Percentiles rank a stretch among this genome's conserved stretches.
Conservation (phyloP, 1,140 invertebrate genomes). For the Mizuhopecten yessoensis region DNA sequence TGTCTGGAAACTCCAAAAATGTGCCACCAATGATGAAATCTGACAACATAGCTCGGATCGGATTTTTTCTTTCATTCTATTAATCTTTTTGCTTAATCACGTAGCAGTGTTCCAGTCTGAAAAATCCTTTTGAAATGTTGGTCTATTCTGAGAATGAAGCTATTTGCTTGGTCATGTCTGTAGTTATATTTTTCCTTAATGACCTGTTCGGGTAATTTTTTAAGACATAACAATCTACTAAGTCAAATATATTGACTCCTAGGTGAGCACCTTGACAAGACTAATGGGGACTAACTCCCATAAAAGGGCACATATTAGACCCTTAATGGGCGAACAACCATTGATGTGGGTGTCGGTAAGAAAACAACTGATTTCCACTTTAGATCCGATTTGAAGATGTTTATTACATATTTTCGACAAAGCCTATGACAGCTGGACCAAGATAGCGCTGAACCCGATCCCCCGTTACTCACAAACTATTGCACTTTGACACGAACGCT, state of each 20-base stretch:
- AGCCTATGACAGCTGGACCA: background rate
- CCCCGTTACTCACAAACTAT: background rate
- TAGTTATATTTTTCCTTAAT: background rate
- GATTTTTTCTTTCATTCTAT: background rate
- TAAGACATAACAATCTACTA: background rate
- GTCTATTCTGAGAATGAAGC: background rate
- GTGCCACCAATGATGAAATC: background rate
- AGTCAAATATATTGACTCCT: background rate
- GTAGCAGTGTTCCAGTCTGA: background rate
- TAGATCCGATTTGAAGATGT: background rate
- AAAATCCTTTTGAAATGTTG: background rate
- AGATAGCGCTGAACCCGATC: background rate
- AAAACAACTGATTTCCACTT: background rate
- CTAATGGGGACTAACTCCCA: background rate
- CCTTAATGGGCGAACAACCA: background rate
- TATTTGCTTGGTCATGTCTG: background rate
- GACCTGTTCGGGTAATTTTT: background rate
- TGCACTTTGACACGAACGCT: conserved; percentile 9
- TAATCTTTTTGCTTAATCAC: background rate
- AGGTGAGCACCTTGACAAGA: background rate
- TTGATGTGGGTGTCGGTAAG: background rate
- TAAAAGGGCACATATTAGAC: background rate
- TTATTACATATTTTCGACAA: background rate
- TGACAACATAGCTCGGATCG: background rate
- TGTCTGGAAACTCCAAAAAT: background rate